Base-by-base conservation (phyloP, 2,113 vertebrate species). In the Elachura formosa region DNA sequence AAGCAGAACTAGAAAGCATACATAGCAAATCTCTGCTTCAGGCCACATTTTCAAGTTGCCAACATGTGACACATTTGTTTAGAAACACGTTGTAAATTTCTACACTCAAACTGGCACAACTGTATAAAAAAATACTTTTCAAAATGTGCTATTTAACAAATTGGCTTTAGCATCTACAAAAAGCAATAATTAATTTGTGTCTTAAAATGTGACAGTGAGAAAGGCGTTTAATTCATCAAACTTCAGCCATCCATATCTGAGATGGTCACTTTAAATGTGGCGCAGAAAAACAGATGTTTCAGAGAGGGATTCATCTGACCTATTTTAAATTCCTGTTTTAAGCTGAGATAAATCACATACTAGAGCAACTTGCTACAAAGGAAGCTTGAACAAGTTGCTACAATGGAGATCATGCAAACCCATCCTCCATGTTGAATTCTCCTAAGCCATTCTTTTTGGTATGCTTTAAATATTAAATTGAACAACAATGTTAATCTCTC, bases 301-400 rank as follows among this genome's bases (percentile, higher is more conserved):
- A 55, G 43, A 76, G 31, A 14, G 16, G 21, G 1, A 87, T 34
- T 84, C 84, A 80, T 78, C 51, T 92, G 93, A 96, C 94, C 93
- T 94, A 92, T 77, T 95, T 96, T 80, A 84, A 85, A 69, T 33
- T 63, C 40, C 68, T 77, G 80, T 64, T 84, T 66, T 84, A 92
- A 92, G 80, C 84, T 14, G 43, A 81, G 55, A 94, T 58, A 87
- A 91, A 94, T 84, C 87, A 77, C 84, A 67, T 34, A 26, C 38
- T 54, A 64, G 55, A 2, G 2, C 9, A 2, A 41, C 45, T 72
- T 2, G 3, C 59, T 92, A 8, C 0, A 0, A 81, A 69, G 51
- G 59, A 87, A 90, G 34, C 73, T 34, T 84, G 33, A 86, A 88
- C 54, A 80, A 74, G 64, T 59, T 81, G 18, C 51, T 74, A 34